These are phyloP conservation scores for Thermophis baileyi DNA, from an alignment of 2,113 vertebrate species.

Conservation along the genomic window DNA sequence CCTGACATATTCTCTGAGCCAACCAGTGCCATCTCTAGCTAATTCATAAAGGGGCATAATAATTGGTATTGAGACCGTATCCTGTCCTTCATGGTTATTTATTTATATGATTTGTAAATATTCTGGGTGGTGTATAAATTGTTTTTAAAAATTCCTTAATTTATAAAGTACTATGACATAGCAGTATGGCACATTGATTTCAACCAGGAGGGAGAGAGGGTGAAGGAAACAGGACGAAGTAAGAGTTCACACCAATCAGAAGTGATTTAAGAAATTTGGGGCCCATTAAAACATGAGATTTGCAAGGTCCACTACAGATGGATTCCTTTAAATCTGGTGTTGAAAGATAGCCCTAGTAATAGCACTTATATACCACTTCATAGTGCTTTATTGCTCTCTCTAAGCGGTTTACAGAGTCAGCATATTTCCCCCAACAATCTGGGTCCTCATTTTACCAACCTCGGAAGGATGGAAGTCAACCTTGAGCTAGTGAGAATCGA, in stretches of 20 bases:
- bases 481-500: not conserved
- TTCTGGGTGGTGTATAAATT: not conserved
- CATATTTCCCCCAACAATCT: not conserved
- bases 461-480: not conserved
- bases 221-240: not conserved
- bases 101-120: not conserved
- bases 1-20: not conserved
- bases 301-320: not conserved
- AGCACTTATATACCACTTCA: not conserved
- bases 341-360: not conserved
- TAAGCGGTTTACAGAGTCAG: not conserved
- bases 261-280: not conserved
- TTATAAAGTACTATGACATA: not conserved
- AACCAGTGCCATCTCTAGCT: not conserved
- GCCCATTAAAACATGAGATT: not conserved
- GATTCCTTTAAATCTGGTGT: not conserved
- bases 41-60: not conserved
- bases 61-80: not conserved
- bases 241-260: not conserved
- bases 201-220: not conserved
- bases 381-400: not conserved
- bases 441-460: not conserved
- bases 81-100: not conserved
- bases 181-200: not conserved
- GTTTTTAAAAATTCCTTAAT: not conserved